phyloP scores from a whole-genome alignment of 2,888 invertebrate species.

The Sabatieria punctata region DNA sequence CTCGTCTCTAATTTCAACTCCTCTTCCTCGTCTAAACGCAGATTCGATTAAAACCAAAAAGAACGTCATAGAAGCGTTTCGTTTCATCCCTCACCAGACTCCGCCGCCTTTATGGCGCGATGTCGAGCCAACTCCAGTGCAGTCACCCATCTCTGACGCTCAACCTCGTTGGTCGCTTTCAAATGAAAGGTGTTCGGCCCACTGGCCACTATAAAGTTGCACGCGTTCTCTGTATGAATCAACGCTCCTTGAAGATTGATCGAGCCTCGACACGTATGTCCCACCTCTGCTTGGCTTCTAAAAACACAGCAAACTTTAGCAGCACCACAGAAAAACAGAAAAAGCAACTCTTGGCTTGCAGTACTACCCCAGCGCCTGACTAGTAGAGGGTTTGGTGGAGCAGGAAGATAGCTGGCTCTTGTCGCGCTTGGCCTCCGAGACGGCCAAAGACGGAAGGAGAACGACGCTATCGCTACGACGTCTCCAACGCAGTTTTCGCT shows the following conservation, averaged over 20 bases:
- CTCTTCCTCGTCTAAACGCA: conserved; percentile 20
- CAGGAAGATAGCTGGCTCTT: too few relatives aligned
- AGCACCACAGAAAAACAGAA: too few relatives aligned
- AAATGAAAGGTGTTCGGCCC: conserved; percentile 91
- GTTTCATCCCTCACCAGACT: too few relatives aligned
- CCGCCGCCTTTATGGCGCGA: conserved; percentile 39
- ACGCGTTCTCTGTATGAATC: conserved; percentile 74
- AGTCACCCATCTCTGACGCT: conserved; percentile 91
- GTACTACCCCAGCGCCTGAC: too few relatives aligned
- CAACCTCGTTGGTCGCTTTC: conserved; percentile 77
- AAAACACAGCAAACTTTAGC: too few relatives aligned
- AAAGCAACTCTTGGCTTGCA: too few relatives aligned
- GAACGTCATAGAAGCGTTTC: not conserved
- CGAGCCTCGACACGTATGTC: conserved; percentile 90
- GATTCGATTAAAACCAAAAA: not conserved
- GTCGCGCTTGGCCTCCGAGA: too few relatives aligned
- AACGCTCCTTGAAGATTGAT: conserved; percentile 89
- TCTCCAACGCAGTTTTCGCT: too few relatives aligned
- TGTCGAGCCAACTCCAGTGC: conserved; percentile 90
- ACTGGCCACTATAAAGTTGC: conserved; percentile 53
- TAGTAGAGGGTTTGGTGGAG: too few relatives aligned
- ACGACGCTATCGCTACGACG: too few relatives aligned
- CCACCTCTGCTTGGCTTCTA: conserved; percentile 92
- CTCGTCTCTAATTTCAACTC: conserved; percentile 17
- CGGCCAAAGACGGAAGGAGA: too few relatives aligned